Percentiles rank a stretch among this genome's conserved stretches.
phyloP scores from a whole-genome alignment of 1,140 invertebrate genomes.

The Branchinecta lynchi region DNA sequence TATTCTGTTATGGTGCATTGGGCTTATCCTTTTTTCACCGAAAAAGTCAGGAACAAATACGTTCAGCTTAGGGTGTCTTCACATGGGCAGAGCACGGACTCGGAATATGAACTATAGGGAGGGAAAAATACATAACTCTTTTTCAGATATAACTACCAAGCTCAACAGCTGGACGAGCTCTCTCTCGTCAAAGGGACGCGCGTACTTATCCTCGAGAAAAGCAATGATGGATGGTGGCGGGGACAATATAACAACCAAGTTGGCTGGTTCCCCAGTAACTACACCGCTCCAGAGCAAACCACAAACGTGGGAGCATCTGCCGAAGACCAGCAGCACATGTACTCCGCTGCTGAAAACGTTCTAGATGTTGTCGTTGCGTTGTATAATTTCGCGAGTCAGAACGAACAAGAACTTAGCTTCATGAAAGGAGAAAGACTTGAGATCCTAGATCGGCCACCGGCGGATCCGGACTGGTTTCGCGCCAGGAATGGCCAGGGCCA shows the following conservation, averaged over 20 bases:
- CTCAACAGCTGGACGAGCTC: constrained; percentile 90
- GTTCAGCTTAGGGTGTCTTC: too few relatives aligned
- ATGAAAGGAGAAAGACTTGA: constrained; percentile 88
- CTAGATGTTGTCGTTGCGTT: constrained; percentile 85
- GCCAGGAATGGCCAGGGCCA: constrained; percentile 79
- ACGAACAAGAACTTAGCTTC: constrained; percentile 92
- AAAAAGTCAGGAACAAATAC: too few relatives aligned
- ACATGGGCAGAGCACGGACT: too few relatives aligned
- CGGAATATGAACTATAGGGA: too few relatives aligned
- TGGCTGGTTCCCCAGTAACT: constrained; percentile 97
- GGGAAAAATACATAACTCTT: not conserved
- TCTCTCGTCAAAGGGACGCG: constrained; percentile 76
- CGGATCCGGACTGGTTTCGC: constrained; percentile 97
- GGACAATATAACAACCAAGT: constrained; percentile 62
- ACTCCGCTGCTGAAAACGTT: constrained; percentile 80
- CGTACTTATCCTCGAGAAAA: constrained; percentile 92
- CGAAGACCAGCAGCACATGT: constrained; percentile 70
- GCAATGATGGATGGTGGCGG: constrained; percentile 98
- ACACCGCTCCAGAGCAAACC: constrained; percentile 71
- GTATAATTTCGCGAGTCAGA: constrained; percentile 57
- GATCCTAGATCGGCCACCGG: constrained; percentile 80
- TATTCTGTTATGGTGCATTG: too few relatives aligned
- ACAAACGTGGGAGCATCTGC: constrained; percentile 36
- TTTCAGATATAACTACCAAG: constrained; percentile 92
- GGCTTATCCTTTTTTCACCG: too few relatives aligned